Evolutionary conservation across 2,113 vertebrate genomes (phyloP), one percentile per base, ranked within the genome.

Genomic region (Lasiurus borealis): DNA sequence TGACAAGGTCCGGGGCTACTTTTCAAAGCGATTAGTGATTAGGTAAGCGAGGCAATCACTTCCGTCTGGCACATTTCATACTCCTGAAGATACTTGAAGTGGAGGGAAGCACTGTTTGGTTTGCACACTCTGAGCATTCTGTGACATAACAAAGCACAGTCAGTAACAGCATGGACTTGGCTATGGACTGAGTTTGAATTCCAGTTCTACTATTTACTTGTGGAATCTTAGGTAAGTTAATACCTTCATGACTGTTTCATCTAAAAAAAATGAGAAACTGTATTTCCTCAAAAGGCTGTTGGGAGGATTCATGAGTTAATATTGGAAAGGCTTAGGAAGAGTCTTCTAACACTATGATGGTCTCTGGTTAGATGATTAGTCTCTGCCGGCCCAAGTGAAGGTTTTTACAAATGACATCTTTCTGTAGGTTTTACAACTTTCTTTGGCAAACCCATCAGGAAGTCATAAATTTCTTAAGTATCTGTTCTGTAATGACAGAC

Each of bases 401-500:
- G 52, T n/a, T 80, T 80, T 88, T 48, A 86, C 59, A 36, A 44
- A 0, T 68, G 71, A 78, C 18, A 78, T n/a, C 19, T 19, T 69
- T 71, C 71, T 92, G 62, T 23, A 85, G 44, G 77, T 59, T 82
- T 73, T 31, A 71, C 54, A 48, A 25, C 27, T 36, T 57, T 64
- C 57, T 81, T 23, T 71, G 40, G 29, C 11, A 93, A 94, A 59
- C 4, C 29, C 4, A 31, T 4, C 40, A 18, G 15, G 82, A 88
- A 81, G 27, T 81, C n/a, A 73, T 36, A 12, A 78, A 52, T 34
- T 64, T 69, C 78, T 36, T 34, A 95, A 59, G 21, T 25, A 85
- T 23, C 64, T 95, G 64, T 90, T 64, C 8, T 88, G 40, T 82
- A 90, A 93, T 52, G 69, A 95, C 0, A 85, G 48, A 44, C 98